Evolutionary conservation across 2,797 vertebrate species (phyloP).

Genomic region (Falco biarmicus): DNA sequence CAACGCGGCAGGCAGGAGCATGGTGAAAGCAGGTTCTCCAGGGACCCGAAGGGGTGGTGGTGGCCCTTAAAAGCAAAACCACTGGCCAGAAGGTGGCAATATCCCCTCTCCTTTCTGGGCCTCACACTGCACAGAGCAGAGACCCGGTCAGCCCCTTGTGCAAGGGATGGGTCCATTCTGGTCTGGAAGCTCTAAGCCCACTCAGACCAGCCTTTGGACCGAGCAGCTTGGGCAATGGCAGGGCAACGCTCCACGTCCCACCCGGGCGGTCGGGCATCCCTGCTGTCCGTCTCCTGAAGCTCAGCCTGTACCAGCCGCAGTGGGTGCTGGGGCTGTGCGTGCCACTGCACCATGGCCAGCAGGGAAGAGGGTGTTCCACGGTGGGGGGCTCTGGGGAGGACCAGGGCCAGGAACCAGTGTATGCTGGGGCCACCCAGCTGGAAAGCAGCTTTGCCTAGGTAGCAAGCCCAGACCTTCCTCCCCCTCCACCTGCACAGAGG

Average conservation of each 20-base stretch:
- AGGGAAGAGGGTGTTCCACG: neutral
- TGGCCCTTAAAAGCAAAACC: neutral
- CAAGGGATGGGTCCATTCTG: fast-evolving
- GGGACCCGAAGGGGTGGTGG: neutral
- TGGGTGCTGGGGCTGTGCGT: neutral
- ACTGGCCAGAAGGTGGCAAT: conserved; percentile 18
- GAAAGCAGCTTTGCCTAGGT: neutral
- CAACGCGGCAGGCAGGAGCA: neutral
- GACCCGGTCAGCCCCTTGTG: neutral
- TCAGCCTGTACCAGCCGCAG: neutral
- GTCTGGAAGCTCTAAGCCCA: neutral
- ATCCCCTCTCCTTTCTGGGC: neutral
- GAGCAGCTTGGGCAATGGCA: neutral
- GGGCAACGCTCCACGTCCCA: neutral
- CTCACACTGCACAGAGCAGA: neutral
- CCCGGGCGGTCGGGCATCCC: too few relatives aligned
- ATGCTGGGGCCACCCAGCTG: neutral
- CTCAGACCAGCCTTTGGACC: neutral
- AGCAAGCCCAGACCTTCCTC: neutral
- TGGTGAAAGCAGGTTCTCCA: neutral
- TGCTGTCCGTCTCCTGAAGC: neutral
- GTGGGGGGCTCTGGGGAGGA: fast-evolving
- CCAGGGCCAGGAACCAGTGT: neutral
- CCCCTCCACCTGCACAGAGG: neutral
- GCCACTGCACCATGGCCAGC: neutral